These are phyloP conservation scores for Mercenaria mercenaria DNA, from an alignment of 1,140 invertebrate genomes.

Conservation along the genomic window DNA sequence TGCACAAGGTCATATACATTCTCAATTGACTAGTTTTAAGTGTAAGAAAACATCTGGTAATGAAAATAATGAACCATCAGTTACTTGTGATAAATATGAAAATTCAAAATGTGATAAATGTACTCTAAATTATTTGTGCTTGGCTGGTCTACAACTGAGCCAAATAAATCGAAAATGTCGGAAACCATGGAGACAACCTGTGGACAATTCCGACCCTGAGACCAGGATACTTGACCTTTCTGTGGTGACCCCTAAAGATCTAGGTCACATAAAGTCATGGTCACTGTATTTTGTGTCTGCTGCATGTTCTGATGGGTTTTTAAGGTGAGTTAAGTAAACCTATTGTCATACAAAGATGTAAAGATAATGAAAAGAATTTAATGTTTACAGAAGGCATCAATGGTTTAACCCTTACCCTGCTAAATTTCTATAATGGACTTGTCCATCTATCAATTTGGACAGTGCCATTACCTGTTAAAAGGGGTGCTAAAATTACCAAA, in stretches of 20 bases:
- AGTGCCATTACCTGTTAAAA: too few relatives aligned
- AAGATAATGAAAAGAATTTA: background rate
- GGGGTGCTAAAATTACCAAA: too few relatives aligned
- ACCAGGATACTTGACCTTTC: slow-evolving; percentile 89
- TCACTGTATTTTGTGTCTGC: slow-evolving; percentile 85
- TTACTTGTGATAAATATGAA: background rate
- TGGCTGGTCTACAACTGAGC: slow-evolving; percentile 21
- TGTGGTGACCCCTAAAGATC: slow-evolving; percentile 81
- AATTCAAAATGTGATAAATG: slow-evolving; percentile 22
- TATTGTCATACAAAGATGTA: background rate
- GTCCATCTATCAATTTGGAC: too few relatives aligned
- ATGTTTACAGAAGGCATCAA: too few relatives aligned
- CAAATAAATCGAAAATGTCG: slow-evolving; percentile 69
- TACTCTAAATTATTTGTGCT: background rate
- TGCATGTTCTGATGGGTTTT: slow-evolving; percentile 91
- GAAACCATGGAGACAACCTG: slow-evolving; percentile 85
- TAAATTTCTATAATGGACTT: too few relatives aligned
- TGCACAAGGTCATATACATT: background rate
- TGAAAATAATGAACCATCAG: background rate
- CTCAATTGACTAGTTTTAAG: background rate
- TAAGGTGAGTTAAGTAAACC: slow-evolving; percentile 87
- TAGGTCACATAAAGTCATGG: slow-evolving; percentile 80
- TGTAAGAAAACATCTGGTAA: background rate
- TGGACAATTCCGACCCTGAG: slow-evolving; percentile 88
- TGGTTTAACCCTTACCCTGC: too few relatives aligned